A percentile compares a stretch with the other conserved stretches of the same genome.
Evolutionary conservation across 2,113 vertebrate species (phyloP).

Genomic region (Scalopus aquaticus): DNA sequence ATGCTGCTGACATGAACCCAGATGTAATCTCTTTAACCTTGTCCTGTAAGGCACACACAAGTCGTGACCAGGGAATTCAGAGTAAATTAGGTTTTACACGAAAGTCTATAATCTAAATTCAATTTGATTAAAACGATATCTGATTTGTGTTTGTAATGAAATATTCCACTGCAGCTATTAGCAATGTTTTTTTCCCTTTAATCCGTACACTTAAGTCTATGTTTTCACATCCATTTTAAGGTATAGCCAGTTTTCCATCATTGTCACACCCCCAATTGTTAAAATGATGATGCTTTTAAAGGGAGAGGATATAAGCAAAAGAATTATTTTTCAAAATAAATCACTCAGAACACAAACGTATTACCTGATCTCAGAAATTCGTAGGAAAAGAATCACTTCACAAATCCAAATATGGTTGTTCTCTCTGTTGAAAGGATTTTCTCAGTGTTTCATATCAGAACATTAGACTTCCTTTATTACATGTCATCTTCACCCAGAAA

Average conservation of each 20-base stretch:
- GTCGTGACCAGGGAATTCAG: constrained; percentile 90
- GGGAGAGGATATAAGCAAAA: not conserved
- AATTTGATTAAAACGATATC: constrained; percentile 85
- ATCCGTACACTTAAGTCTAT: constrained; percentile 56
- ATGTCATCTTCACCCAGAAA: not conserved
- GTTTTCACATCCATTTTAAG: constrained; percentile 62
- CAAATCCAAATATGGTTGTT: not conserved
- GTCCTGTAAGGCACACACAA: constrained; percentile 88
- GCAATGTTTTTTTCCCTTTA: constrained; percentile 18
- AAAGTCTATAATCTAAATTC: constrained; percentile 86
- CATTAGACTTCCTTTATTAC: constrained; percentile 38
- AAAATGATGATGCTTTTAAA: constrained; percentile 31
- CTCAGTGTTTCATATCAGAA: not conserved
- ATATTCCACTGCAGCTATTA: constrained; percentile 66
- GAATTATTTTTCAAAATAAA: not conserved
- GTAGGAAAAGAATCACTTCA: not conserved
- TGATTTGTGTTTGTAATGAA: constrained; percentile 83
- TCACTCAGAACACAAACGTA: not conserved
- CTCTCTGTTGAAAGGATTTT: constrained; percentile 39
- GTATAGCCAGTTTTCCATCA: not conserved
- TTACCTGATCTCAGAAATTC: constrained; percentile 30
- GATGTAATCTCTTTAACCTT: constrained; percentile 97
- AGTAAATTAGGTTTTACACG: constrained; percentile 89
- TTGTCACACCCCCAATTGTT: constrained; percentile 2
- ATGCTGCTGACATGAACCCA: constrained; percentile 91